Evolutionary conservation across 2,113 vertebrate species (phyloP), one percentile per base, ranked within the genome.

Genomic region (Formicarius rufipectus): DNA sequence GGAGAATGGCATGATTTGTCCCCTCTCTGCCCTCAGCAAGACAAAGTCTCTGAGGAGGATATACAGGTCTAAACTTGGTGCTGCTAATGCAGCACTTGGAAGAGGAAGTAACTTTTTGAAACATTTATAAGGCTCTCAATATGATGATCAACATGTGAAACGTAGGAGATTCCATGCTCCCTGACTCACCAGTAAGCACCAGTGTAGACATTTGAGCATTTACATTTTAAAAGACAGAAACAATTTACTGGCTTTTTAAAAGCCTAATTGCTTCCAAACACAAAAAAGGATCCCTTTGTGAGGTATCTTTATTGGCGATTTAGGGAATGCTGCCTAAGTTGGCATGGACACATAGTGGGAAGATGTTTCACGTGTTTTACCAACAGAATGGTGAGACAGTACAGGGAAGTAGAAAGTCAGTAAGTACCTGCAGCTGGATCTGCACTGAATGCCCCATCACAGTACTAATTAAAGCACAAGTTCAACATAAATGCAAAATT

Each of bases 281-380:
- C 5, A 69, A 31, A 53, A 31, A 28, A 56, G 39, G 77, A 44
- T 7, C 2, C 1, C 5, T 4, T 8, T 21, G 13, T 45, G 58
- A 64, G 40, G 7, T 42, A 24, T 62, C 31, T 73, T 76, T 72
- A 39, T 27, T 22, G 25, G 10, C 59, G 25, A 63, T n/a, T 71
- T 50, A 40, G 74, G 10, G 15, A 66, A 47, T 1, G 2, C 40
- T 80, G 45, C 25, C 50, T 40, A 33, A 18, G 37, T 59, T 60
- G 50, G 19, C 49, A 31, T 6, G 11, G 68, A 14, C 39, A 33
- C 0, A 0, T 45, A 64, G 9, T 12, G 72, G 35, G 50, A 37
- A 53, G 37, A 30, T 0, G 0, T 44, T 72, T 19, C 15, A 1
- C 30, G 28, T 12, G 4, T 56, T 83, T 83, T 77, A 24, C 9